These are phyloP conservation scores for Drosophila ironensis DNA, from an alignment of 1,140 invertebrate species.

Conservation along the genomic window DNA sequence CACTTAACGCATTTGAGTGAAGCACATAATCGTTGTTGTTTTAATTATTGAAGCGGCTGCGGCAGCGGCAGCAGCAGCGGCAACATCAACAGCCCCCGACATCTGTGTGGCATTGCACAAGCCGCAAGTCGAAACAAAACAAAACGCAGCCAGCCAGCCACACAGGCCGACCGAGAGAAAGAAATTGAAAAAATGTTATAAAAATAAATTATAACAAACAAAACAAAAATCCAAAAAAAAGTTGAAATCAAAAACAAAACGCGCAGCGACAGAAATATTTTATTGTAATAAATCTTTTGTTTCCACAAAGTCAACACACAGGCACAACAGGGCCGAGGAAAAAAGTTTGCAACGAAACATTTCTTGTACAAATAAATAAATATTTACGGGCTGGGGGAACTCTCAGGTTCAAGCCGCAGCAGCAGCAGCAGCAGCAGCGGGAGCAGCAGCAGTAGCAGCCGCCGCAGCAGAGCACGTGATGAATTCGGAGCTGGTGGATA, in stretches of 20 bases:
- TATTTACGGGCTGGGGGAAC: slow-evolving; percentile 3
- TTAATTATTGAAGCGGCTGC: slow-evolving; percentile 61
- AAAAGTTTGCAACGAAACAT: slow-evolving; percentile 29
- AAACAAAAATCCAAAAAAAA: slow-evolving; percentile 30
- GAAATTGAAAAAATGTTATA: slow-evolving; percentile 76
- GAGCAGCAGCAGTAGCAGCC: slow-evolving; percentile 7
- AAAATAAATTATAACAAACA: slow-evolving; percentile 71
- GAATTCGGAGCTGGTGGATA: slow-evolving; percentile 7
- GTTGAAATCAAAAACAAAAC: slow-evolving; percentile 6
- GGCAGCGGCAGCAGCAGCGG: slow-evolving; percentile 11
- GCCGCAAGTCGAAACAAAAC: slow-evolving; percentile 44
- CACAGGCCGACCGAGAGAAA: slow-evolving; percentile 46
- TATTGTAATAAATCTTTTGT: slow-evolving; percentile 77
- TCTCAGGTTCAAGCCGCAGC: slow-evolving; percentile 63
- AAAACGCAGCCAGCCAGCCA: slow-evolving; percentile 47
- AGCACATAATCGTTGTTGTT: slow-evolving; percentile 56
- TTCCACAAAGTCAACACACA: slow-evolving; percentile 48
- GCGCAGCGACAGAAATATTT: slow-evolving; percentile 56
- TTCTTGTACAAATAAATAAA: slow-evolving; percentile 38
- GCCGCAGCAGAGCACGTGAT: slow-evolving; percentile 52
- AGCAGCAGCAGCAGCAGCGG: slow-evolving; percentile 2
- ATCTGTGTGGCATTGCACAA: slow-evolving; percentile 51
- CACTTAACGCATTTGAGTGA: slow-evolving; percentile 59
- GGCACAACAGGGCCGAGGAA: not conserved
- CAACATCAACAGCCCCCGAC: slow-evolving; percentile 3